A percentile compares a stretch with the other conserved stretches of the same genome.
phyloP scores from a whole-genome alignment of 2,113 vertebrate genomes.

The Apaloderma vittatum region DNA sequence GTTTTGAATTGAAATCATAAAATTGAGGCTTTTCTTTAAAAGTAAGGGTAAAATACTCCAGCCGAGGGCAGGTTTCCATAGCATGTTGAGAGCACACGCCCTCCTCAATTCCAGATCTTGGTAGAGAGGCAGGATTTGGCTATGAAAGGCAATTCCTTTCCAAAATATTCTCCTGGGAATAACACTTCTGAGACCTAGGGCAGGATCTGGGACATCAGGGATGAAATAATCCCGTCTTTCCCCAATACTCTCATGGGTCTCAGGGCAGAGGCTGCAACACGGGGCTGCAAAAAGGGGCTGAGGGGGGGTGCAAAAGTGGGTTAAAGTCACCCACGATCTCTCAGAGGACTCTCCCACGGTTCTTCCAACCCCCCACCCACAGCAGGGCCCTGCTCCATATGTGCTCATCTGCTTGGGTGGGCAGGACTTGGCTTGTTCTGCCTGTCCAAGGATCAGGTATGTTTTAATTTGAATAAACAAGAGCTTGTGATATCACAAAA shows the following conservation, averaged over 20 bases:
- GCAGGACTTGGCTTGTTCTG: not conserved
- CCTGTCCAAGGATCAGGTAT: not conserved
- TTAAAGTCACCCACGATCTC: accelerated
- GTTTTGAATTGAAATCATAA: not conserved
- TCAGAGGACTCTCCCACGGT: not conserved
- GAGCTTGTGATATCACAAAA: not conserved
- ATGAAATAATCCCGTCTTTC: not conserved
- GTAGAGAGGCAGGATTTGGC: not conserved
- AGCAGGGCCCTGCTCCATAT: accelerated
- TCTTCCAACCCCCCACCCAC: not conserved
- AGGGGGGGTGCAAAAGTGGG: not conserved
- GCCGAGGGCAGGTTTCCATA: not conserved
- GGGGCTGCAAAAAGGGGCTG: too few species aligned
- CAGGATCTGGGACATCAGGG: not conserved
- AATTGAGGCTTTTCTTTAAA: not conserved
- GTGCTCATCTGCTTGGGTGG: not conserved
- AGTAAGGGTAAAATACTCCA: not conserved
- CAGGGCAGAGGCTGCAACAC: not conserved
- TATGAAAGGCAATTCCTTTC: not conserved
- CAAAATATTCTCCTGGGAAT: not conserved
- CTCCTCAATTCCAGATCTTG: accelerated
- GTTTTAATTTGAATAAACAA: not conserved
- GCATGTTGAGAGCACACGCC: accelerated
- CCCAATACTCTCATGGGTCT: accelerated
- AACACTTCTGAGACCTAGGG: accelerated